Conservation (phyloP, 2,797 vertebrate genomes). For the Enteromius mattozi region DNA sequence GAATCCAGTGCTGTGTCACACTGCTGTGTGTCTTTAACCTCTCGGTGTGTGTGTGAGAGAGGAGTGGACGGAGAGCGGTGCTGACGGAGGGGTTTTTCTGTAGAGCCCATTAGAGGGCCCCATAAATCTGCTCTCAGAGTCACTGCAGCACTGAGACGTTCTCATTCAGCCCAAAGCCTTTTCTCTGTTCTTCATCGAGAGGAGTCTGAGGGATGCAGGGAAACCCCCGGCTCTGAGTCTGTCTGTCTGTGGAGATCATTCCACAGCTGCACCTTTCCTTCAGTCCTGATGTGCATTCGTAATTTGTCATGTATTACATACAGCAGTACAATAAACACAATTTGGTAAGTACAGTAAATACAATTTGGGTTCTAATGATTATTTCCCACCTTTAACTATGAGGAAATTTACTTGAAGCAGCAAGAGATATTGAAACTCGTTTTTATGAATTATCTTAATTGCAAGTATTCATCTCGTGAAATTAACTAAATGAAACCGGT, state of each 20-base stretch:
- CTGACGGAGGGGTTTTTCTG: not conserved
- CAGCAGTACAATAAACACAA: too few relatives aligned
- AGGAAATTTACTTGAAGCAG: not conserved
- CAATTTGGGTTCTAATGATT: not conserved
- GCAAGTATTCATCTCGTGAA: not conserved
- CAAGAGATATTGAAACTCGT: not conserved
- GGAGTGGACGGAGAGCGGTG: not conserved
- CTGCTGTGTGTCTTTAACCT: not conserved
- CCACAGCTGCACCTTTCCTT: not conserved
- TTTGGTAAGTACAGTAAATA: too few relatives aligned
- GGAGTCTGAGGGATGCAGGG: not conserved
- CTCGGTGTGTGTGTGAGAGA: not conserved
- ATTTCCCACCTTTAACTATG: not conserved
- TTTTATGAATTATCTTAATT: not conserved
- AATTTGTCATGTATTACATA: not conserved
- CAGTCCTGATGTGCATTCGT: not conserved
- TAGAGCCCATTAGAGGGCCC: conserved; percentile 38
- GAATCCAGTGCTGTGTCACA: too few relatives aligned
- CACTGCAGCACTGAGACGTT: conserved; percentile 53
- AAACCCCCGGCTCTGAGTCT: not conserved
- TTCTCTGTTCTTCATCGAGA: conserved; percentile 14
- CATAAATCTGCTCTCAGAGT: conserved; percentile 51
- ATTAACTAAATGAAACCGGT: not conserved
- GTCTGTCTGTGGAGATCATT: not conserved
- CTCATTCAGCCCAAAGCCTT: conserved; percentile 6